Base-by-base conservation (phyloP, 2,888 invertebrate species). In the Biston stratarius region DNA sequence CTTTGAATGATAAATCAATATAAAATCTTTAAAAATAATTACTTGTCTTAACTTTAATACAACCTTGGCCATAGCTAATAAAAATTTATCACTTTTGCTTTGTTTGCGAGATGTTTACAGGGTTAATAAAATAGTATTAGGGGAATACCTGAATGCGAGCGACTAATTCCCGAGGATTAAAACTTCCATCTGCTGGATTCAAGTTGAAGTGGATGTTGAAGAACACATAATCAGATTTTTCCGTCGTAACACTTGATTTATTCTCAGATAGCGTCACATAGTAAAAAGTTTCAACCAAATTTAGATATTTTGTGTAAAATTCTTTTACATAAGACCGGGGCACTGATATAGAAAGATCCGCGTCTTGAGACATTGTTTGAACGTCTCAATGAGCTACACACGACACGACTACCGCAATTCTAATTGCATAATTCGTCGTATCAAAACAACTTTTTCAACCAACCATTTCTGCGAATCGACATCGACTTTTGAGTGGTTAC, bases 271-370 rank as follows among this genome's bases (percentile, higher is more conserved):
- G 81, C 76, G 91, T 92, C 78, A 94, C 94, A 87, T 88, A 92
- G 80, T 94, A 94, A 88, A 94, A 93, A 82, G 91, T 91, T 90
- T 94, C 94, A 68, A 93, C 91, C 79, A 93, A 88, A 86, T 92
- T 93, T 44, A 88, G 85, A 82, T 92, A 92, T 79, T 90, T 92
- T 74, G 79, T 87, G 74, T 89, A 91, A 81, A 94, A 94, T 77
- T 92, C 91, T 33, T 83, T 82, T 70, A 92, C 77, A 84, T 90
- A 88, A 74, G 87, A 85, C 70, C 92, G 91, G 75, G 93, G 93
- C 77, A 94, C 91, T 74, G 89, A 84, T 87, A 94, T 88, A 64
- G 85, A 75, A 69, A 88, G 77, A 79, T 92, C 90, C 72, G 85
- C 83, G 75, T 91, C 92, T 79, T 87, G 86, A 85, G 93, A 93